A percentile compares a stretch with the other conserved stretches of the same genome.
Conservation (phyloP, 2,797 vertebrate genomes). For the Euthynnus affinis region DNA sequence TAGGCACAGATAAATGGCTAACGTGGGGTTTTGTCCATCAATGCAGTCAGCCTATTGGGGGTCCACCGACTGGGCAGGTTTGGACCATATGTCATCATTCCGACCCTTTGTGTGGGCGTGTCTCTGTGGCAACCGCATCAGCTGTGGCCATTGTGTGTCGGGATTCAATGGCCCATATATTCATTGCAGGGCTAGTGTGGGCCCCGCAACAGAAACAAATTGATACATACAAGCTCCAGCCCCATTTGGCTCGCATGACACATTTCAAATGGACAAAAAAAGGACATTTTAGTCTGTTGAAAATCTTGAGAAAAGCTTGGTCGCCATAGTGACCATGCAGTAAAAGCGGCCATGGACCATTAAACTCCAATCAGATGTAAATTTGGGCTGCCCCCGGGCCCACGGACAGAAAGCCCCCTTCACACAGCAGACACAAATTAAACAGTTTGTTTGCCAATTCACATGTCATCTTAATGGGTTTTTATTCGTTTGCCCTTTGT, state of each 20-base stretch:
- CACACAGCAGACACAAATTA: slow-evolving; percentile 89
- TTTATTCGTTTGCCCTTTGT: slow-evolving; percentile 91
- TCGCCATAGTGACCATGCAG: slow-evolving; percentile 88
- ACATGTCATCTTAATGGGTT: slow-evolving; percentile 94
- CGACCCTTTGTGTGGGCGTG: slow-evolving; percentile 85
- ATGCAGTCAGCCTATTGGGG: slow-evolving; percentile 87
- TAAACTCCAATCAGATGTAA: slow-evolving; percentile 97
- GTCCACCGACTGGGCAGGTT: slow-evolving; percentile 88
- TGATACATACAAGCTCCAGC: slow-evolving; percentile 92
- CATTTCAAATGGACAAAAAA: slow-evolving; percentile 91
- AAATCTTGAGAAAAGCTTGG: slow-evolving; percentile 94
- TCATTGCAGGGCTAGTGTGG: slow-evolving; percentile 89
- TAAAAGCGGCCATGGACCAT: slow-evolving; percentile 89
- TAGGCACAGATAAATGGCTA: slow-evolving; percentile 86
- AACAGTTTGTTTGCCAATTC: slow-evolving; percentile 96
- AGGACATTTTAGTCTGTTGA: slow-evolving; percentile 91
- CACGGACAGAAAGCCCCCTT: slow-evolving; percentile 80
- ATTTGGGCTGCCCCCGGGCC: slow-evolving; percentile 86
- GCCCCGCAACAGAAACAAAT: slow-evolving; percentile 95
- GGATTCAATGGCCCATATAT: slow-evolving; percentile 92
- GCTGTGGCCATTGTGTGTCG: slow-evolving; percentile 89
- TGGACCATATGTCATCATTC: slow-evolving; percentile 97
- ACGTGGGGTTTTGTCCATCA: slow-evolving; percentile 86
- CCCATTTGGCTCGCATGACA: slow-evolving; percentile 90
- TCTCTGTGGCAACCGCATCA: slow-evolving; percentile 94